Evolutionary conservation across 2,797 vertebrate genomes (phyloP).

Genomic region (Pangasius krempfi): DNA sequence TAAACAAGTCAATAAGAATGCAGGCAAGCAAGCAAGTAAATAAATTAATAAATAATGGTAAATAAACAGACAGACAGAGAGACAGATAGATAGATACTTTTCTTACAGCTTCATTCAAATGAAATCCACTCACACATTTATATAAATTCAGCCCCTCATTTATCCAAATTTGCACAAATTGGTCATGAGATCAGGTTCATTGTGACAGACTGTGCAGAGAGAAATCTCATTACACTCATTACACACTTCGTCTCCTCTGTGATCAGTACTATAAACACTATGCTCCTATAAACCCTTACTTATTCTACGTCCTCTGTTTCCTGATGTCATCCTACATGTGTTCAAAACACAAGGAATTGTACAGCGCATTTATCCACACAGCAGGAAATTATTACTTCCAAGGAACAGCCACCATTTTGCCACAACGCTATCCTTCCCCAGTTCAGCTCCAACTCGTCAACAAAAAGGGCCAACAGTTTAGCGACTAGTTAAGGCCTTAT

Average conservation of each 20-base stretch:
- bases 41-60: background rate
- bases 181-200: background rate
- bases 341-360: background rate
- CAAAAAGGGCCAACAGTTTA: conserved; percentile 42
- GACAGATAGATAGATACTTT: background rate
- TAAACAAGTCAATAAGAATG: background rate
- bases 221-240: conserved; percentile 26
- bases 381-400: conserved; percentile 14
- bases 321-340: background rate
- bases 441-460: conserved; percentile 36
- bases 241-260: conserved; percentile 16
- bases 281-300: conserved; percentile 4
- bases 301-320: background rate
- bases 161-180: background rate
- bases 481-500: conserved; percentile 48
- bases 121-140: background rate
- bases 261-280: conserved; percentile 6
- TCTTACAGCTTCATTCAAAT: background rate
- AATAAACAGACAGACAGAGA: background rate
- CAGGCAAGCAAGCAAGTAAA: background rate
- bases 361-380: conserved; percentile 25
- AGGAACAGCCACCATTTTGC: conserved; percentile 36
- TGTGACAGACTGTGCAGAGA: background rate
- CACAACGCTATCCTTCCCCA: conserved; percentile 8
- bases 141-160: background rate